Evolutionary conservation across 2,797 vertebrate species (phyloP).

Genomic region (Gadopsis marmoratus): DNA sequence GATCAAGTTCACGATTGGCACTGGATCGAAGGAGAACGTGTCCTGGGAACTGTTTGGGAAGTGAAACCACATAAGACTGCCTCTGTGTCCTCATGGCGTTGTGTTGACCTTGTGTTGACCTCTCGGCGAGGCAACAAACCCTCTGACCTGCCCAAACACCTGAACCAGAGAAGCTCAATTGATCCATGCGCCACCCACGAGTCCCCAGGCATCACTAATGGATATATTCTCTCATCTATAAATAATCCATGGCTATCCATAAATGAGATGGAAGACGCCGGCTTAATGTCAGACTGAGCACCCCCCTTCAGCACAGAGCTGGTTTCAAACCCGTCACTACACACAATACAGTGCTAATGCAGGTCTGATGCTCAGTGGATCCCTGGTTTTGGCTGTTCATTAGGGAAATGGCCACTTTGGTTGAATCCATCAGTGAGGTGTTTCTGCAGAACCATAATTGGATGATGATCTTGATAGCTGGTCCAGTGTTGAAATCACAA

Average conservation of each 20-base stretch:
- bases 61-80: background rate
- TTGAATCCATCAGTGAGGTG: background rate
- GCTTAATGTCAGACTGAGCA: slow-evolving; percentile 30
- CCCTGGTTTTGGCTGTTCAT: slow-evolving; percentile 4
- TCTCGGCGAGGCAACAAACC: background rate
- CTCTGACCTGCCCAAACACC: slow-evolving; percentile 4
- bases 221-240: slow-evolving; percentile 68
- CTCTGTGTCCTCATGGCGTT: background rate
- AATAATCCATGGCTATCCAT: slow-evolving; percentile 50
- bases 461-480: background rate
- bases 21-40: background rate
- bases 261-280: slow-evolving; percentile 23
- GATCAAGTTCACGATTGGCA: background rate
- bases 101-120: background rate
- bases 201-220: slow-evolving; percentile 53
- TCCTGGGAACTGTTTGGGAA: background rate
- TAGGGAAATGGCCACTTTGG: slow-evolving; percentile 1
- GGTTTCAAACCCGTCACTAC: slow-evolving; percentile 22
- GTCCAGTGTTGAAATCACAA: background rate
- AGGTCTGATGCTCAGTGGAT: background rate
- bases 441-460: background rate
- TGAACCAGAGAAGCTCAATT: slow-evolving; percentile 39
- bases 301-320: slow-evolving; percentile 15
- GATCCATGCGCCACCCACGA: slow-evolving; percentile 27
- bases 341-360: background rate